phyloP scores from a whole-genome alignment of 2,113 vertebrate species.

The Siniperca knerii region DNA sequence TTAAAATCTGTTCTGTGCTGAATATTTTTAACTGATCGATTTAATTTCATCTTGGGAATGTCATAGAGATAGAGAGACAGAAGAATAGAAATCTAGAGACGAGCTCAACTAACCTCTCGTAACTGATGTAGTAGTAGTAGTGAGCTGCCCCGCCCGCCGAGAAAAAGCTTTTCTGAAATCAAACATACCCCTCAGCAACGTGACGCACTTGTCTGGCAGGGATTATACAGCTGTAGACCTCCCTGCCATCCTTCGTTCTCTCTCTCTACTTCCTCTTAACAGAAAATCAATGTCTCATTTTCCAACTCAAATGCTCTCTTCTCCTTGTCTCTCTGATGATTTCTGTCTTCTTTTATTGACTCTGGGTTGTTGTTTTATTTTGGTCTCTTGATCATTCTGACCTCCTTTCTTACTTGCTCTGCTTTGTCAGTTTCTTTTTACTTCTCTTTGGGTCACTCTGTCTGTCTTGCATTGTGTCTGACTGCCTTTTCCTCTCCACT shows the following conservation, averaged over 20 bases:
- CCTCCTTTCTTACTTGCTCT: background rate
- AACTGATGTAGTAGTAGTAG: background rate
- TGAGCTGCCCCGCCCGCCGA: background rate
- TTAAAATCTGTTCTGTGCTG: background rate
- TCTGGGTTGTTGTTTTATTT: background rate
- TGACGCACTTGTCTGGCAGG: slow-evolving; percentile 7
- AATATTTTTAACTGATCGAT: background rate
- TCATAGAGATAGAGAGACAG: background rate
- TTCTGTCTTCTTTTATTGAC: background rate
- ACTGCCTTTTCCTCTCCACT: background rate
- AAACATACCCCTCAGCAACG: background rate
- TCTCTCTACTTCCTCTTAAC: background rate
- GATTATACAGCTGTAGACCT: background rate
- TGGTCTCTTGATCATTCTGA: background rate
- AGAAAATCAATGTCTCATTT: slow-evolving; percentile 26
- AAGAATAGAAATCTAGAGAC: background rate
- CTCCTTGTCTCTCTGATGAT: background rate
- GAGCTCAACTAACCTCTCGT: background rate
- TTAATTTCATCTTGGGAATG: background rate
- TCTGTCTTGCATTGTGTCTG: slow-evolving; percentile 24
- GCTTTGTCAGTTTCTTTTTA: background rate
- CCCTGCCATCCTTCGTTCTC: background rate
- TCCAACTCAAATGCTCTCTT: background rate
- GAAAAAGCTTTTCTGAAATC: background rate
- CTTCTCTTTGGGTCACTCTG: background rate